Evolutionary conservation across 2,113 vertebrate genomes (phyloP).

Genomic region (Poecile atricapillus): DNA sequence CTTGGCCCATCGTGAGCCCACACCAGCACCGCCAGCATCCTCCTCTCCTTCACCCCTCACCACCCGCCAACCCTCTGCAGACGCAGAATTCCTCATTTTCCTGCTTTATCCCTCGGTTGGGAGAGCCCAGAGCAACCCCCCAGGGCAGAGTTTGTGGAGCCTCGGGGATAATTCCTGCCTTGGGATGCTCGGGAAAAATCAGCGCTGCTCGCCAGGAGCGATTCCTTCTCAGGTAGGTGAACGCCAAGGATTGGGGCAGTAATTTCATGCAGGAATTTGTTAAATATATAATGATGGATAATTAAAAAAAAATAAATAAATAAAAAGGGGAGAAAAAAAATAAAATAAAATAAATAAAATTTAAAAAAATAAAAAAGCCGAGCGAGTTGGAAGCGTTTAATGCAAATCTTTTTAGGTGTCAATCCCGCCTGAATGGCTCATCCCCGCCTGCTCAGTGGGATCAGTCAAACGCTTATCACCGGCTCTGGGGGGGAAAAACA

Average conservation of each 20-base stretch:
- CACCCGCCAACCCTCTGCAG: accelerated
- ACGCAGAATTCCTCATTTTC: neutral
- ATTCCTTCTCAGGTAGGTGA: neutral
- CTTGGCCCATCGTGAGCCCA: accelerated
- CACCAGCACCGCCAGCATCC: neutral
- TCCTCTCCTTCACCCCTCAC: neutral
- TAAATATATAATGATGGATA: neutral
- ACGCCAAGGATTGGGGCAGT: neutral
- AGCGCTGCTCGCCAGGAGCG: accelerated
- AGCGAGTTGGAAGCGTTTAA: neutral
- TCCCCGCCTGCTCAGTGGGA: neutral
- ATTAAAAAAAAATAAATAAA: neutral
- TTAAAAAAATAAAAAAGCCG: neutral
- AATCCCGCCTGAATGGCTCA: slow-evolving; percentile 2
- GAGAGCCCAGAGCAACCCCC: neutral
- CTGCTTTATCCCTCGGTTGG: accelerated
- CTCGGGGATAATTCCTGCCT: neutral
- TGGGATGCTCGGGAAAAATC: neutral
- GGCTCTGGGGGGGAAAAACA: accelerated
- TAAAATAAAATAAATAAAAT: neutral
- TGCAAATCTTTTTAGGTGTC: slow-evolving; percentile 22
- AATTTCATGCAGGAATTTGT: neutral
- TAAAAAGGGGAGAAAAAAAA: too few species aligned
- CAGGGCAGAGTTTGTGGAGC: accelerated
- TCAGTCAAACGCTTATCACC: neutral